Conservation (phyloP, 2,888 invertebrate species). For the Brenthis daphne region DNA sequence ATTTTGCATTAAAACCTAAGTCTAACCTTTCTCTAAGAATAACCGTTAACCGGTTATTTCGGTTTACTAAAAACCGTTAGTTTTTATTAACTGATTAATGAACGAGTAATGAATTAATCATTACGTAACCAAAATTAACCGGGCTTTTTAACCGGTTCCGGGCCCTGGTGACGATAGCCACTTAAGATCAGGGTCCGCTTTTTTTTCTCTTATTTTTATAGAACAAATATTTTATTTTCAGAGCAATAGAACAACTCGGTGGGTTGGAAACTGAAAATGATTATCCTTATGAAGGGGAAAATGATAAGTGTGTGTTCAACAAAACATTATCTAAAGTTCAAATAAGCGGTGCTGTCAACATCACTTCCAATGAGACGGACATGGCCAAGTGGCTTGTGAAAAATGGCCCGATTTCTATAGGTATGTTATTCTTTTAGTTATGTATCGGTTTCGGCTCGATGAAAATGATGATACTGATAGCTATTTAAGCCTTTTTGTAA, state of each 20-base stretch:
- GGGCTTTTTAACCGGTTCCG: no score
- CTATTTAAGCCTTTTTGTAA: no score
- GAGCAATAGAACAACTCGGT: slow-evolving; percentile 92
- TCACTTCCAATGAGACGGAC: slow-evolving; percentile 92
- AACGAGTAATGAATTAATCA: no score
- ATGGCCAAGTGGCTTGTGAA: slow-evolving; percentile 95
- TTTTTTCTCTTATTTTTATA: not conserved
- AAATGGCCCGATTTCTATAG: slow-evolving; percentile 97
- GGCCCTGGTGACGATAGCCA: no score
- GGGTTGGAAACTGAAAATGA: slow-evolving; percentile 94
- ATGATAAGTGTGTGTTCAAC: slow-evolving; percentile 91
- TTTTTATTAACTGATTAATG: no score
- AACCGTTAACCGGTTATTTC: no score
- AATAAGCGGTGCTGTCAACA: slow-evolving; percentile 90
- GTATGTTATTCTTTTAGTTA: slow-evolving; percentile 51
- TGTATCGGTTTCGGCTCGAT: not conserved
- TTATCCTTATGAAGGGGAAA: slow-evolving; percentile 94
- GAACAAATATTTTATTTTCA: slow-evolving; percentile 51
- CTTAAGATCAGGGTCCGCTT: no score
- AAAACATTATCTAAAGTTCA: slow-evolving; percentile 83
- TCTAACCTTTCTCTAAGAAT: no score
- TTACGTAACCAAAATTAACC: no score
- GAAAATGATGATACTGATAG: no score
- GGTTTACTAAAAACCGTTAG: no score
- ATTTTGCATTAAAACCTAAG: no score